Percentiles rank a stretch among this genome's conserved stretches.
phyloP scores from a whole-genome alignment of 2,113 vertebrate species.

The Percina caprodes region DNA sequence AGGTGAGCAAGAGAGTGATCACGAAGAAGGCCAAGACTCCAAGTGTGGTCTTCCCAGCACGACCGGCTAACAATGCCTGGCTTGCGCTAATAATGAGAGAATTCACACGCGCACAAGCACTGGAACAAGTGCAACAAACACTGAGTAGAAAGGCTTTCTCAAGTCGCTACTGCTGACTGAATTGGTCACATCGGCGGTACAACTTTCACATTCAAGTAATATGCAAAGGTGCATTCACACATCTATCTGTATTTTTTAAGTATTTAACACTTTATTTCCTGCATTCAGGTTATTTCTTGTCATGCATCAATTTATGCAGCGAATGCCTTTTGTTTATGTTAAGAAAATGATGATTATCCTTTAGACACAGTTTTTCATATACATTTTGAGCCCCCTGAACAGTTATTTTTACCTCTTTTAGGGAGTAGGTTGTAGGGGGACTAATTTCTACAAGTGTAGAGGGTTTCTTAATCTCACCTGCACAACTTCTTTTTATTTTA shows the following conservation, averaged over 20 bases:
- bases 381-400: no score
- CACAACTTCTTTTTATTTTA: no score
- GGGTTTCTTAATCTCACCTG: no score
- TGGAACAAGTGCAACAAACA: not conserved
- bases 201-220: not conserved
- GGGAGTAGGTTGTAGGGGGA: no score
- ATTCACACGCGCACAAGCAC: constrained; percentile 19
- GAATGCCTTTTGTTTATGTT: no score
- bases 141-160: constrained; percentile 8
- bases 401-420: no score
- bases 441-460: no score
- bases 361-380: no score
- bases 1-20: constrained; percentile 87
- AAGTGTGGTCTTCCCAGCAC: constrained; percentile 57
- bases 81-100: constrained; percentile 53
- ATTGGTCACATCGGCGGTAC: constrained; percentile 29
- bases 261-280: no score
- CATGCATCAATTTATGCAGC: no score
- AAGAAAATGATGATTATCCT: no score
- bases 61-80: constrained; percentile 29
- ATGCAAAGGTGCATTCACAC: constrained; percentile 3
- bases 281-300: no score
- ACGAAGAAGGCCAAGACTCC: constrained; percentile 78
- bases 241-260: not conserved
- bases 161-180: constrained; percentile 14